A percentile compares a stretch with the other conserved stretches of the same genome.
These are phyloP conservation scores for Marasmarcha lunaedactyla DNA, from an alignment of 2,888 invertebrate species.

Conservation along the genomic window DNA sequence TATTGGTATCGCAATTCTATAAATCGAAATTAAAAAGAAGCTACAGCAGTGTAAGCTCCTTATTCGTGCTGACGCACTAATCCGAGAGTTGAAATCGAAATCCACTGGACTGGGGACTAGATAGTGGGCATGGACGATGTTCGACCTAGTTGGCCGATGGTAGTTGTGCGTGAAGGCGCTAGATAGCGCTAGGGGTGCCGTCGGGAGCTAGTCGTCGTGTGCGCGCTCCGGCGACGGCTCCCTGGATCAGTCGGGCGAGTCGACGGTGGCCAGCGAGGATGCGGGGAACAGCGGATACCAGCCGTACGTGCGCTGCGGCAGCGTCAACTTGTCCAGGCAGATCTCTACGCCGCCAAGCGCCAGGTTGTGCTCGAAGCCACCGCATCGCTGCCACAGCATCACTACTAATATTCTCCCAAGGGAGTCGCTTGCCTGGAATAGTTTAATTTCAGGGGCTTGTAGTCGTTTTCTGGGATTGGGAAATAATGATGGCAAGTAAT, in stretches of 20 bases:
- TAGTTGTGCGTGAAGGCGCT: not conserved
- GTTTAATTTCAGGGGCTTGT: too few relatives aligned
- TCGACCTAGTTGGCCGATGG: not conserved
- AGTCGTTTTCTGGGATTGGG: not conserved
- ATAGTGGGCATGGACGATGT: conserved; percentile 7
- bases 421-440: conserved; percentile 74
- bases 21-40: too few relatives aligned
- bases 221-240: conserved; percentile 66
- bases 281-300: conserved; percentile 95
- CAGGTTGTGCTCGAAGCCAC: conserved; percentile 87
- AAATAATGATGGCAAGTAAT: too few relatives aligned
- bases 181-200: too few relatives aligned
- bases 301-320: conserved; percentile 84
- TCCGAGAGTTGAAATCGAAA: too few relatives aligned
- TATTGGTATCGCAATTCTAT: too few relatives aligned
- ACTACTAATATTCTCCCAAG: conserved; percentile 86
- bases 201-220: conserved; percentile 43
- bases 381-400: conserved; percentile 93
- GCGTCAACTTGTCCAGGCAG: conserved; percentile 82
- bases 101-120: too few relatives aligned
- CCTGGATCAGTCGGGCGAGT: conserved; percentile 65
- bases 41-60: too few relatives aligned
- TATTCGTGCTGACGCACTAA: too few relatives aligned
- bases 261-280: conserved; percentile 79
- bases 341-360: conserved; percentile 88